These are phyloP conservation scores for Euphydryas editha DNA, from an alignment of 2,888 invertebrate genomes.

Conservation along the genomic window DNA sequence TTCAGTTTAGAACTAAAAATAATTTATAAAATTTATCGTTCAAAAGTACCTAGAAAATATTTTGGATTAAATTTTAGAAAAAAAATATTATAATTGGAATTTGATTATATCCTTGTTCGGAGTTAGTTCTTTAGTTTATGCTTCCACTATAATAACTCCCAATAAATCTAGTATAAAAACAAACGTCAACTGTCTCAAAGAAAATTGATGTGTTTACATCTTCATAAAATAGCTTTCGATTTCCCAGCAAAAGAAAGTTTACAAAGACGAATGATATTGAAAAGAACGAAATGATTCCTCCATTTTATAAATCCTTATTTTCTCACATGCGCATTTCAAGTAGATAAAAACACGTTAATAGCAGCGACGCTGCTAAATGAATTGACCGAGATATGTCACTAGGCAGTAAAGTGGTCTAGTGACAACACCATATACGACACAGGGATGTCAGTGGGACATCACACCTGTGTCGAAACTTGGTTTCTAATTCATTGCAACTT, in stretches of 20 bases:
- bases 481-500: constrained; percentile 51
- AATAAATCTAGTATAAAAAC: constrained; percentile 4
- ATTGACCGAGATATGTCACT: constrained; percentile 43
- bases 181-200: background rate
- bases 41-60: too few relatives aligned
- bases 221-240: constrained; percentile 24
- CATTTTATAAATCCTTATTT: constrained; percentile 26
- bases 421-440: constrained; percentile 38
- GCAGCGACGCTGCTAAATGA: constrained; percentile 30
- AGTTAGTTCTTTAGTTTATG: background rate
- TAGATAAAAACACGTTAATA: constrained; percentile 29
- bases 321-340: constrained; percentile 17
- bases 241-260: constrained; percentile 30
- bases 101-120: background rate
- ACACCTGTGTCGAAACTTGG: constrained; percentile 50
- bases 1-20: too few relatives aligned
- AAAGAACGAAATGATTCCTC: constrained; percentile 23
- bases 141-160: background rate
- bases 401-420: constrained; percentile 25
- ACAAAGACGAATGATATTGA: constrained; percentile 19
- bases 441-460: constrained; percentile 44
- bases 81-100: too few relatives aligned
- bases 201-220: constrained; percentile 10
- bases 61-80: too few relatives aligned
- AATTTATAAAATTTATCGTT: too few relatives aligned